Evolutionary conservation across 2,113 vertebrate genomes (phyloP), one percentile per base, ranked within the genome.

Genomic region (Lagenorhynchus albirostris): DNA sequence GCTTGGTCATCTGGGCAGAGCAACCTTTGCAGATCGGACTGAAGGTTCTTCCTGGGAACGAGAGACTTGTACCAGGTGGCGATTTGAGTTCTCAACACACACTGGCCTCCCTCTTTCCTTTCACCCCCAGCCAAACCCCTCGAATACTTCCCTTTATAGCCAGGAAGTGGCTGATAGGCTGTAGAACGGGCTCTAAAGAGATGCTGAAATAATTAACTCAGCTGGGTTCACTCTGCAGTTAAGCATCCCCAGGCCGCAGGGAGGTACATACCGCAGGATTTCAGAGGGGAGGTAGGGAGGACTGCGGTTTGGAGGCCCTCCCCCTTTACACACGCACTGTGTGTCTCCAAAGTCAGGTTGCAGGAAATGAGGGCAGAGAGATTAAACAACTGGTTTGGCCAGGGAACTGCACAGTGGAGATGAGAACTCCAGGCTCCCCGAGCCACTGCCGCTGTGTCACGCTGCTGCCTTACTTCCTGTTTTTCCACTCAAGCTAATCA

Each of bases 401-500:
- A 18, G 25, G 25, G 4, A 58, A 14, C 58, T 81, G 77, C 53
- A 44, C 8, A 12, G 9, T 36, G n/a, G 25, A 79, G 38, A 80
- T 70, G 73, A 74, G 67, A 96, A 95, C 73, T 82, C 60, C 65
- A 67, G 71, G 33, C 36, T 85, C 89, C 44, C 83, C 62, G 17
- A 70, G 23, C 15, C 20, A 44, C 81, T 79, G 96, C 83, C 84
- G 47, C 26, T 33, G 7, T 38, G 63, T 90, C 38, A 82, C 18
- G 8, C 50, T 62, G 53, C 23, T 68, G 77, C 55, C 60, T 77
- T 68, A 80, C 83, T 89, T 96, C 88, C 90, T 96, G 95, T 90
- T 95, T 96, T 92, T 80, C 89, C 26, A 76, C 25, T 80, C 82
- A 13, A 68, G 29, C 73, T 58, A 96, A 91, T 91, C 60, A 73